Percentiles rank a stretch among this genome's conserved stretches.
These are phyloP conservation scores for Colossoma macropomum DNA, from an alignment of 2,113 vertebrate genomes.

Conservation along the genomic window DNA sequence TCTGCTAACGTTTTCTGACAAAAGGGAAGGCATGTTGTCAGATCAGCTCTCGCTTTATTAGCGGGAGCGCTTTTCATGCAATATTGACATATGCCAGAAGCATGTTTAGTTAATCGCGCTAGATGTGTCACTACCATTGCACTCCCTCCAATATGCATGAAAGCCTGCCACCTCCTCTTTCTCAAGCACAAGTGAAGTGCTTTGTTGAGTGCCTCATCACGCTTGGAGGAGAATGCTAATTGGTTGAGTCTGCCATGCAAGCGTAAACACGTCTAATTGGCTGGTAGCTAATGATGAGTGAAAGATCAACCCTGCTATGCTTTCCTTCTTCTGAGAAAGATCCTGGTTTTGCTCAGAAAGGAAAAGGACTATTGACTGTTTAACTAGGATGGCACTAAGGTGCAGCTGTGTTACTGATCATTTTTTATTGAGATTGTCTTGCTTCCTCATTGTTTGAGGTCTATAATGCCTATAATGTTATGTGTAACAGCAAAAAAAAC, in stretches of 20 bases:
- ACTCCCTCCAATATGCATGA: neutral
- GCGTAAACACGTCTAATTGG: neutral
- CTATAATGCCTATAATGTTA: neutral
- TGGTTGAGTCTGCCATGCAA: neutral
- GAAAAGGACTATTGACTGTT: neutral
- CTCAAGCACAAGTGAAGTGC: neutral
- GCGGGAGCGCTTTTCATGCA: neutral
- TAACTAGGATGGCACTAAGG: neutral
- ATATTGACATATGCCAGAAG: neutral
- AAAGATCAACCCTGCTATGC: neutral
- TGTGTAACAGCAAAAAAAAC: neutral
- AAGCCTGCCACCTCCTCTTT: neutral
- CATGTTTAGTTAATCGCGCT: neutral
- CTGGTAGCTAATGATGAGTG: neutral
- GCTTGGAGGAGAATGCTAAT: conserved; percentile 10
- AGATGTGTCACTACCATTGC: neutral
- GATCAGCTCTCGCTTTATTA: neutral
- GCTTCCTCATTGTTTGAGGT: neutral
- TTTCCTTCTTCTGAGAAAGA: neutral
- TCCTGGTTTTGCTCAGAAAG: neutral
- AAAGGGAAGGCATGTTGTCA: neutral
- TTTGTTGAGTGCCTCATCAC: neutral
- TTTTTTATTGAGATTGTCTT: neutral
- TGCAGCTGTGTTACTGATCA: neutral
- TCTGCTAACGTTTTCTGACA: neutral